Base-by-base conservation (phyloP, 1,140 invertebrate species). In the Drosophila kurseongensis region DNA sequence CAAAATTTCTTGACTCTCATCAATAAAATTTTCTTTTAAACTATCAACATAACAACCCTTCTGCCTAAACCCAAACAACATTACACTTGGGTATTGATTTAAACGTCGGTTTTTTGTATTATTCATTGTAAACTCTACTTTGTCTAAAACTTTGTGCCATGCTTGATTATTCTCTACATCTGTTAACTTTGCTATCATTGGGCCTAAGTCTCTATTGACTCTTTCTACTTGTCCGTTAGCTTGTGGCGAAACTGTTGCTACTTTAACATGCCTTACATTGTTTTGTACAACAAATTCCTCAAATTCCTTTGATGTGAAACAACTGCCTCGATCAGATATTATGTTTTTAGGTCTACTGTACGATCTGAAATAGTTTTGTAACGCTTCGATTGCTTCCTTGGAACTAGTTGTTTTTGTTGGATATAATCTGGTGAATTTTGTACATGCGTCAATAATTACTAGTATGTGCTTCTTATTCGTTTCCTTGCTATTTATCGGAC, bases 91-190 rank as follows among this genome's bases (percentile, higher is more conserved):
- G 23, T 23, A 23, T 23, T 23, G 23, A 23, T 23, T 23, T 23
- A 23, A 38, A 38, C 12, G 13, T 13, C 36, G 12, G 12, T 38
- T 38, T 13, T n/a, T 40, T 40, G 38, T 40, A 13, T n/a, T n/a
- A 40, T 40, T 40, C 38, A n/a, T 40, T n/a, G 38, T 40, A 13
- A 40, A n/a, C 38, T 40, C 38, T n/a, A n/a, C 38, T 40, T 40
- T 40, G 13, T 40, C 38, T 40, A n/a, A 40, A 40, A 40, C 38
- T 40, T 40, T 40, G 38, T 40, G 38, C 38, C 38, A 40, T 40
- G 13, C 13, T 40, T 40, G 38, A 40, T 40, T n/a, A n/a, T 40
- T 40, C 13, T 40, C 38, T 40, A 40, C 38, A 6, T 40, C 38
- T 40, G 13, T n/a, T 40, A 40, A 40, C 13, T 40, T 40, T 40